Evolutionary conservation across 2,797 vertebrate species (phyloP).

Genomic region (Eulemur albifrons): DNA sequence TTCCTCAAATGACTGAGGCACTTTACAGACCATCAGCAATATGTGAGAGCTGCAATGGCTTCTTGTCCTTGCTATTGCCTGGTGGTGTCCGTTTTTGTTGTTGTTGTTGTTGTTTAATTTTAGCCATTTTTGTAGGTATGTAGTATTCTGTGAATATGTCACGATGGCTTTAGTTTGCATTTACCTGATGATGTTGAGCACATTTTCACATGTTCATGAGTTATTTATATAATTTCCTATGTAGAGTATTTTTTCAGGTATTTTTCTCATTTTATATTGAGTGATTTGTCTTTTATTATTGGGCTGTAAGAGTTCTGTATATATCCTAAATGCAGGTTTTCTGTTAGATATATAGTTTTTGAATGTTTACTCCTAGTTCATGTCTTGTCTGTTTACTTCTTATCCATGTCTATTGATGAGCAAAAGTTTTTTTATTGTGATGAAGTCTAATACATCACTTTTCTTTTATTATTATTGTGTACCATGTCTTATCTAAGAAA

Average conservation of each 20-base stretch:
- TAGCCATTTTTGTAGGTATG: not conserved
- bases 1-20: not conserved
- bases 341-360: not conserved
- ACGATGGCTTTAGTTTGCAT: not conserved
- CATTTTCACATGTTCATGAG: not conserved
- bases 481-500: not conserved
- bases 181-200: not conserved
- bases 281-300: not conserved
- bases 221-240: not conserved
- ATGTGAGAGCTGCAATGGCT: not conserved
- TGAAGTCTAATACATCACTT: not conserved
- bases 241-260: slow-evolving; percentile 18
- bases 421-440: not conserved
- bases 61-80: not conserved
- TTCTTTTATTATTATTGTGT: not conserved
- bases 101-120: not conserved
- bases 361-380: not conserved
- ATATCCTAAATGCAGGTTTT: not conserved
- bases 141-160: not conserved
- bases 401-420: not conserved
- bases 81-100: not conserved
- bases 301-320: not conserved
- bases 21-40: not conserved
- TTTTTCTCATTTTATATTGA: not conserved
- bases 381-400: not conserved